These are phyloP conservation scores for Falco punctatus DNA, from an alignment of 2,113 vertebrate species.

Conservation along the genomic window DNA sequence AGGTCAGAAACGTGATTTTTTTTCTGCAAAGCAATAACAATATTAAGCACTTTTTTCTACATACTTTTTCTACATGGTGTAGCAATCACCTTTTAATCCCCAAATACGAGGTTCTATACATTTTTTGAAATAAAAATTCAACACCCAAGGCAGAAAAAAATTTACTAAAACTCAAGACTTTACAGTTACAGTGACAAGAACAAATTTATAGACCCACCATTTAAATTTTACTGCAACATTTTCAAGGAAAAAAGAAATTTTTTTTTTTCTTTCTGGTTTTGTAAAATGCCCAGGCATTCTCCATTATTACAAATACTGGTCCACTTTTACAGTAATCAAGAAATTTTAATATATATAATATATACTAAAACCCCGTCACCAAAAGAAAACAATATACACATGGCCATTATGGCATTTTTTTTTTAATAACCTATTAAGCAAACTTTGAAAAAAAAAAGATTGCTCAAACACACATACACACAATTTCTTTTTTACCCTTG, in stretches of 20 bases:
- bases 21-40: constrained; percentile 88
- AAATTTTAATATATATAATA: constrained; percentile 98
- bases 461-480: constrained; percentile 97
- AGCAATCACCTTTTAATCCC: constrained; percentile 88
- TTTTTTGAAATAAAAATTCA: constrained; percentile 88
- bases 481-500: constrained; percentile 96
- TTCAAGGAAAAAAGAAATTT: constrained; percentile 86
- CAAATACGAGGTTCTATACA: constrained; percentile 89
- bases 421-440: constrained; percentile 90
- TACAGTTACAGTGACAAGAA: constrained; percentile 99
- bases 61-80: constrained; percentile 85
- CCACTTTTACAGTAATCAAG: constrained; percentile 99
- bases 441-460: constrained; percentile 88
- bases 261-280: constrained; percentile 90
- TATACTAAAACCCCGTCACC: constrained; percentile 99
- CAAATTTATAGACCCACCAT: constrained; percentile 98
- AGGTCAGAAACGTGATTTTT: constrained; percentile 88
- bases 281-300: constrained; percentile 99
- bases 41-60: constrained; percentile 87
- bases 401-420: constrained; percentile 91
- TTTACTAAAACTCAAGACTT: constrained; percentile 98
- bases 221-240: constrained; percentile 95
- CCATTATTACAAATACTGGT: constrained; percentile 99
- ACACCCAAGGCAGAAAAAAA: constrained; percentile 99
- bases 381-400: constrained; percentile 93